These are phyloP conservation scores for Harpegnathos saltator DNA, from an alignment of 1,140 invertebrate species.

Conservation along the genomic window DNA sequence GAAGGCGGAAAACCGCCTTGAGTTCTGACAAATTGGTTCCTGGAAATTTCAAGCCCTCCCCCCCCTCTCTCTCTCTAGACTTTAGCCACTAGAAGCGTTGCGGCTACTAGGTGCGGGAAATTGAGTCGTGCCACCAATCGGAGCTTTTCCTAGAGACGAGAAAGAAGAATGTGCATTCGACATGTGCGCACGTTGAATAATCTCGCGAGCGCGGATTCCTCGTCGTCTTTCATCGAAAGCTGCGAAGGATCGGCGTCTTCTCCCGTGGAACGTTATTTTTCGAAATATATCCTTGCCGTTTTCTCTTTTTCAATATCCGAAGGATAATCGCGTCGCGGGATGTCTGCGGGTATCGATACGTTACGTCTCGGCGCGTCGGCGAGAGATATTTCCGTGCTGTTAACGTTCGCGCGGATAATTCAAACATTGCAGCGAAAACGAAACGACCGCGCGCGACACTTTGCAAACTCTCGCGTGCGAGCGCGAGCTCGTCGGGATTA, in stretches of 20 bases:
- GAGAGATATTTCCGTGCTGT: too few species aligned
- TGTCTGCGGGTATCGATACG: too few species aligned
- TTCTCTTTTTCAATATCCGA: too few species aligned
- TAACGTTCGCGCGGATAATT: too few species aligned
- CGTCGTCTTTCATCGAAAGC: not conserved
- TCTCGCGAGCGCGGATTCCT: constrained; percentile 50
- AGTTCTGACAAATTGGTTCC: constrained; percentile 70
- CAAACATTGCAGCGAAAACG: too few species aligned
- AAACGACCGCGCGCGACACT: too few species aligned
- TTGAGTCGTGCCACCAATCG: constrained; percentile 63
- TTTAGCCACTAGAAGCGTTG: constrained; percentile 26
- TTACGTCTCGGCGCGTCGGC: too few species aligned
- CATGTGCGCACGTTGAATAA: constrained; percentile 66
- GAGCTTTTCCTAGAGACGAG: constrained; percentile 52
- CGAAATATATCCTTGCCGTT: too few species aligned
- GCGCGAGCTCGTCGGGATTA: not conserved
- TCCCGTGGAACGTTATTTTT: not conserved
- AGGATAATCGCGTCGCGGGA: too few species aligned
- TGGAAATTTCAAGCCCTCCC: constrained; percentile 58
- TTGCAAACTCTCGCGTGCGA: too few species aligned
- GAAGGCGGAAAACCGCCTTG: constrained; percentile 40
- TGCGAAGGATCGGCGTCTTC: constrained; percentile 1
- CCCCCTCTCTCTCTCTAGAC: constrained; percentile 31
- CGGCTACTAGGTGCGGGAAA: constrained; percentile 54
- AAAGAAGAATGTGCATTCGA: constrained; percentile 67